These are phyloP conservation scores for Daboia siamensis DNA, from an alignment of 2,113 vertebrate species.

Conservation along the genomic window DNA sequence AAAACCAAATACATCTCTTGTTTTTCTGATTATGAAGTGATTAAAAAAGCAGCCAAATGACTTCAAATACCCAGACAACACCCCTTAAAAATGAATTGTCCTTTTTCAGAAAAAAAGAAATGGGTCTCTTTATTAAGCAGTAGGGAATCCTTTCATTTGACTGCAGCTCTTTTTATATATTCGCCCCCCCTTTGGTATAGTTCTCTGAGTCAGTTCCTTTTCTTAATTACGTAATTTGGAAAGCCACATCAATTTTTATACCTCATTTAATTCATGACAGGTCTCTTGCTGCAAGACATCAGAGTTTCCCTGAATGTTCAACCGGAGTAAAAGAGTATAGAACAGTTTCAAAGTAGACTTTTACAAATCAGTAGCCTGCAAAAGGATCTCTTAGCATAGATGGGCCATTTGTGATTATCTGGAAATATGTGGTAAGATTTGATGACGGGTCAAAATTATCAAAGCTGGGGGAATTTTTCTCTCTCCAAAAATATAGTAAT, in stretches of 20 bases:
- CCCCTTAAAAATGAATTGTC: slow-evolving; percentile 48
- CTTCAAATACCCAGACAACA: slow-evolving; percentile 30
- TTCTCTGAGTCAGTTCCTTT: neutral
- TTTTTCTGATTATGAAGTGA: slow-evolving; percentile 40
- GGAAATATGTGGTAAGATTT: neutral
- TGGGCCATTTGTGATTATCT: slow-evolving; percentile 32
- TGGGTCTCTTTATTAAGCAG: neutral
- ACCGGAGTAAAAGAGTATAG: slow-evolving; percentile 22
- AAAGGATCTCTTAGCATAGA: slow-evolving; percentile 28
- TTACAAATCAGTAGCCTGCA: slow-evolving; percentile 31
- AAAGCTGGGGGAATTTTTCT: neutral
- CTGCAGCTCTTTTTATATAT: neutral
- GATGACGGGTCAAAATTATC: neutral
- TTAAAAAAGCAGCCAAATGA: slow-evolving; percentile 28
- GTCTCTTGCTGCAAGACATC: neutral
- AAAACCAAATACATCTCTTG: neutral
- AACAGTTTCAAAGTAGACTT: slow-evolving; percentile 24
- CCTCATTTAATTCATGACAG: slow-evolving; percentile 25
- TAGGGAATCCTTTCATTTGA: neutral
- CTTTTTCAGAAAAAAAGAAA: slow-evolving; percentile 46
- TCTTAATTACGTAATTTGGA: slow-evolving; percentile 18
- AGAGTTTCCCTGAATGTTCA: slow-evolving; percentile 18
- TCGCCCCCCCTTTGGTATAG: neutral
- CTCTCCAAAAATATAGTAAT: neutral
- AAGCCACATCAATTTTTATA: neutral